Evolutionary conservation across 2,797 vertebrate species (phyloP).

Genomic region (Prunella strophiata): DNA sequence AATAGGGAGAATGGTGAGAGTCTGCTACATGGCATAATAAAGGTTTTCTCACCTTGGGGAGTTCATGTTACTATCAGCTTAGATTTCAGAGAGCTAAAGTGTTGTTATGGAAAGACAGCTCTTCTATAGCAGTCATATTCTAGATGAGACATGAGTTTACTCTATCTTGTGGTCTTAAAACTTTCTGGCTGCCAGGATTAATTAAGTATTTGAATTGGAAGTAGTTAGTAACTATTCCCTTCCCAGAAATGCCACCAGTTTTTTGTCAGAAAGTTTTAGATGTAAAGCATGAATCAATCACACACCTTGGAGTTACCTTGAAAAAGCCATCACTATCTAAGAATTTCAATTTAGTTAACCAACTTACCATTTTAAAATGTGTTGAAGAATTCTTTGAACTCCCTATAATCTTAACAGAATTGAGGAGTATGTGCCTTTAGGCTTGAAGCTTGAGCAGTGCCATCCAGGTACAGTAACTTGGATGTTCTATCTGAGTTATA

Average conservation of each 20-base stretch:
- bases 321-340: not conserved
- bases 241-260: not conserved
- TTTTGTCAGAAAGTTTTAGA: not conserved
- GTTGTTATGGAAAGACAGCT: not conserved
- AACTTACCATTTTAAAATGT: not conserved
- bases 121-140: not conserved
- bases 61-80: not conserved
- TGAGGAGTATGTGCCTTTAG: not conserved
- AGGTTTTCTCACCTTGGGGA: not conserved
- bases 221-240: not conserved
- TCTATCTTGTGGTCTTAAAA: not conserved
- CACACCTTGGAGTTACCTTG: not conserved
- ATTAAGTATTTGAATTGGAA: not conserved
- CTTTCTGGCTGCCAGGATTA: not conserved
- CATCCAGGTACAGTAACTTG: not conserved
- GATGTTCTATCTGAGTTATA: not conserved
- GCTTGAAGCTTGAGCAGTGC: not conserved
- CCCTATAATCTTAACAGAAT: not conserved
- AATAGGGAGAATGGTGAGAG: not conserved
- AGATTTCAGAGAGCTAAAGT: not conserved
- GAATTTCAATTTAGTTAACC: not conserved
- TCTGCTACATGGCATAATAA: not conserved
- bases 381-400: slow-evolving; percentile 13
- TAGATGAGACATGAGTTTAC: not conserved
- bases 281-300: not conserved